Percentiles rank a stretch among this genome's conserved stretches.
Conservation (phyloP, 2,888 invertebrate genomes). For the Ochropacha duplaris region DNA sequence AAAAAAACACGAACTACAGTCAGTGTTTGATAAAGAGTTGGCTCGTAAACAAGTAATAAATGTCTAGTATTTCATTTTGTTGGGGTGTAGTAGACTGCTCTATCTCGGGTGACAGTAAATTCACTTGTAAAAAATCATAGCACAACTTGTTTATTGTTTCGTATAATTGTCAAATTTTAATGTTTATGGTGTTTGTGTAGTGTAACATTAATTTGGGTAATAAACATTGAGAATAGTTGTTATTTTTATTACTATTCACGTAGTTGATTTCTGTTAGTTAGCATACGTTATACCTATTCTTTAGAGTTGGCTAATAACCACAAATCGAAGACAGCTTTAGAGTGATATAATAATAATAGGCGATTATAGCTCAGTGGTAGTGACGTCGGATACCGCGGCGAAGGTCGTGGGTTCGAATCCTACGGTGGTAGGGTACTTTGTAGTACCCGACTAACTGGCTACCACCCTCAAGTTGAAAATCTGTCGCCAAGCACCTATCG, state of each 20-base stretch:
- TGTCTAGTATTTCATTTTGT: conserved; percentile 55
- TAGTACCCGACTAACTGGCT: too few relatives aligned
- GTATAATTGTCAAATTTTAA: conserved; percentile 55
- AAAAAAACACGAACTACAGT: conserved; percentile 54
- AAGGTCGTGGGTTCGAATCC: too few relatives aligned
- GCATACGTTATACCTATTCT: too few relatives aligned
- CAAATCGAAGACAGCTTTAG: too few relatives aligned
- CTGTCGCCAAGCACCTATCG: too few relatives aligned
- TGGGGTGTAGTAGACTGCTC: conserved; percentile 33
- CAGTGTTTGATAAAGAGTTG: conserved; percentile 58
- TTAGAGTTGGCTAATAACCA: too few relatives aligned
- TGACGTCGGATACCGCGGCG: too few relatives aligned
- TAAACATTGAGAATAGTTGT: conserved; percentile 18
- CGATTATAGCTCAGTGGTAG: too few relatives aligned
- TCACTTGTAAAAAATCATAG: conserved; percentile 53
- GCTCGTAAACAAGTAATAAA: conserved; percentile 71
- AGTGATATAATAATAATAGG: too few relatives aligned
- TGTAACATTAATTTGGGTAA: conserved; percentile 29
- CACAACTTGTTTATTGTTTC: conserved; percentile 55
- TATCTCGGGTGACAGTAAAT: conserved; percentile 43
- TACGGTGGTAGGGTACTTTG: too few relatives aligned
- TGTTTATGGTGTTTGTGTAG: conserved; percentile 29
- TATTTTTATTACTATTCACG: not conserved
- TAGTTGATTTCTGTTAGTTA: not conserved
- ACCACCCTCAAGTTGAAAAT: too few relatives aligned